Evolutionary conservation across 1,140 invertebrate species (phyloP).

Genomic region (Drosophila bocqueti): DNA sequence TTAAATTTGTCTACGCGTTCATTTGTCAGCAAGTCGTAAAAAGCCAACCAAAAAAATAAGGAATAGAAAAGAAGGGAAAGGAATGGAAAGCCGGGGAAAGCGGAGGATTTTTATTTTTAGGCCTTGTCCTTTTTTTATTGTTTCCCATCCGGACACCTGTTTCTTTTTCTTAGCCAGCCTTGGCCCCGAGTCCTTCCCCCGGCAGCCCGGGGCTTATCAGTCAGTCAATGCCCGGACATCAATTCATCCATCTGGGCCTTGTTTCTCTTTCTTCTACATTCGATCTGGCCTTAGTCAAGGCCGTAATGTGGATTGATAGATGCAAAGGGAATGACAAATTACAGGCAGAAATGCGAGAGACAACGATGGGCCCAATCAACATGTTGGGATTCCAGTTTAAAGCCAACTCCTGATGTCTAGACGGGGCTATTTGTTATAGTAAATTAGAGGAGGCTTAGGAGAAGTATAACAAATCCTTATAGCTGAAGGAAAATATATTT

Average conservation of each 20-base stretch:
- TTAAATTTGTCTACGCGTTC: conserved; percentile 82
- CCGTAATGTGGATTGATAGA: conserved; percentile 49
- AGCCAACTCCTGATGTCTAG: not conserved
- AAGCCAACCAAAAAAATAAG: conserved; percentile 6
- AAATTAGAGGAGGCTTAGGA: not conserved
- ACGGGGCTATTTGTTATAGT: conserved; percentile 2
- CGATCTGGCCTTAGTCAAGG: conserved; percentile 1
- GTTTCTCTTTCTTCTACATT: not conserved
- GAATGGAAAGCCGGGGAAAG: conserved; percentile 27
- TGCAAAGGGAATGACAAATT: conserved; percentile 49
- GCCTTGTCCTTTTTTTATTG: conserved; percentile 38
- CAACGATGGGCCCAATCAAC: conserved; percentile 29
- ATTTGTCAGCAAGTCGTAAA: conserved; percentile 83
- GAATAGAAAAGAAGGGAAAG: conserved; percentile 25
- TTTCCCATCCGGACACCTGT: conserved; percentile 50
- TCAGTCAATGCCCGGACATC: conserved; percentile 42
- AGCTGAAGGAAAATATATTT: not conserved
- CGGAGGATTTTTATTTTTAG: conserved; percentile 69
- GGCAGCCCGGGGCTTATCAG: conserved; percentile 19
- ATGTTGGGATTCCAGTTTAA: conserved; percentile 6
- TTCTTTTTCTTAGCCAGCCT: conserved; percentile 12
- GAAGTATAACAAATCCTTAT: not conserved
- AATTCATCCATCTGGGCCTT: conserved; percentile 47
- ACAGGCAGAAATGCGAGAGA: conserved; percentile 17
- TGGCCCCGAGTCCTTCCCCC: not conserved